These are phyloP conservation scores for Neotoxoptera formosana DNA, from an alignment of 1,140 invertebrate species.

Conservation along the genomic window DNA sequence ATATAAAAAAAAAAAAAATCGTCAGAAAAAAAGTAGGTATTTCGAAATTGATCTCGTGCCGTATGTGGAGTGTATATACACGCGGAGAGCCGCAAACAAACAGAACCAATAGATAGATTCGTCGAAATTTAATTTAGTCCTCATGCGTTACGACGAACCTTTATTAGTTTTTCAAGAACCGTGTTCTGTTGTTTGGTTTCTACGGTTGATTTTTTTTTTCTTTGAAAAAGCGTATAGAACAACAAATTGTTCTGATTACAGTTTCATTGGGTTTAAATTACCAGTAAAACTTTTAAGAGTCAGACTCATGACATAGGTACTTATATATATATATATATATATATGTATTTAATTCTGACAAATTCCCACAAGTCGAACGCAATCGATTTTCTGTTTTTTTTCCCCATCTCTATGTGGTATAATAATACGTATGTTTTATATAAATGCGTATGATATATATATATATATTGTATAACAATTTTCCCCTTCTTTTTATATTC, in stretches of 20 bases:
- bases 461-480: constrained; percentile 29
- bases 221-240: constrained; percentile 20
- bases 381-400: background rate
- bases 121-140: constrained; percentile 46
- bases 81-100: background rate
- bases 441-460: constrained; percentile 19
- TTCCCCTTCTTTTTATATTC: constrained; percentile 38
- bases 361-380: background rate
- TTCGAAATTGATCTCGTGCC: background rate
- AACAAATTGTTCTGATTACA: constrained; percentile 29
- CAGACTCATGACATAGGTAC: background rate
- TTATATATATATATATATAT: background rate
- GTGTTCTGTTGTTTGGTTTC: background rate
- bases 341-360: background rate
- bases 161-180: constrained; percentile 43
- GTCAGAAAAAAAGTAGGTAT: background rate
- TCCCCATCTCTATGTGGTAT: background rate
- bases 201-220: background rate
- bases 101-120: constrained; percentile 11
- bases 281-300: background rate
- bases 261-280: constrained; percentile 43
- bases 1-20: background rate
- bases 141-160: background rate
- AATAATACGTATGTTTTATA: constrained; percentile 30
- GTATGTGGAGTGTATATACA: background rate